These are phyloP conservation scores for Euzophera pinguis DNA, from an alignment of 2,888 invertebrate species.

Conservation along the genomic window DNA sequence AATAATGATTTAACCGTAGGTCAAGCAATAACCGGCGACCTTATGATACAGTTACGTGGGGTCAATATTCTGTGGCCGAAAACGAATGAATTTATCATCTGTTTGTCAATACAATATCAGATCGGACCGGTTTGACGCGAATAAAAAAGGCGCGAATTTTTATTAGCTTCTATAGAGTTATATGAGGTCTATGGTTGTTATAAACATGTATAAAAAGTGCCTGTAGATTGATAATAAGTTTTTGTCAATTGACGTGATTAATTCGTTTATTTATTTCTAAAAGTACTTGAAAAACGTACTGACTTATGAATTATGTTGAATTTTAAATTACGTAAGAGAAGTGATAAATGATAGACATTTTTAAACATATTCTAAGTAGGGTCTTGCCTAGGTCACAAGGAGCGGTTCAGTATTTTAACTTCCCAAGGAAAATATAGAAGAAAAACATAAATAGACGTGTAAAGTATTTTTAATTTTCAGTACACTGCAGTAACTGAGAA, in stretches of 20 bases:
- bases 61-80: slow-evolving; percentile 19
- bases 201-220: neutral
- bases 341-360: too few relatives aligned
- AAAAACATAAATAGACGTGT: too few relatives aligned
- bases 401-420: too few relatives aligned
- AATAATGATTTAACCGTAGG: slow-evolving; percentile 1
- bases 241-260: too few relatives aligned
- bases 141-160: neutral
- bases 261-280: too few relatives aligned
- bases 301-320: too few relatives aligned
- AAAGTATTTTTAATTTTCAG: slow-evolving; percentile 69
- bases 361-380: too few relatives aligned
- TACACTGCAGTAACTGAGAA: slow-evolving; percentile 79
- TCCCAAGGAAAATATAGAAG: too few relatives aligned
- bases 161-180: neutral
- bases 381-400: too few relatives aligned
- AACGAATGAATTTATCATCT: slow-evolving; percentile 16
- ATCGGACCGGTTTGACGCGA: neutral
- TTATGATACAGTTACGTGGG: slow-evolving; percentile 18
- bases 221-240: neutral
- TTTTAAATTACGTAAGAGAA: too few relatives aligned
- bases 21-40: slow-evolving; percentile 11
- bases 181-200: neutral
- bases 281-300: too few relatives aligned
- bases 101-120: slow-evolving; percentile 3